Evolutionary conservation across 64 coral and sea anemone species (phyloP).

Genomic region (Montipora foliosa): DNA sequence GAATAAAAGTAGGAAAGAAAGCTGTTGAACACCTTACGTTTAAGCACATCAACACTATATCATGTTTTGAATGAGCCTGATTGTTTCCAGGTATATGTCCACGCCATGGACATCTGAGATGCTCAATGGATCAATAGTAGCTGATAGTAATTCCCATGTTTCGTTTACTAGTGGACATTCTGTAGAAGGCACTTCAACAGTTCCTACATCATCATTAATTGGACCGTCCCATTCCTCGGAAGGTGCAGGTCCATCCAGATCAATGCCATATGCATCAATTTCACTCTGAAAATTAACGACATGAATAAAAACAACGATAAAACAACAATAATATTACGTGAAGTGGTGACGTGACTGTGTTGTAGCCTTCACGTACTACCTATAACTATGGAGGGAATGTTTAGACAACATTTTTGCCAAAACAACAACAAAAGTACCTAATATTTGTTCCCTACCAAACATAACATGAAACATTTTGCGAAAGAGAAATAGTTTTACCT

Average conservation of each 20-base stretch:
- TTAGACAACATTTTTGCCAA: constrained; percentile 15
- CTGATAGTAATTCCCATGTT: constrained; percentile 13
- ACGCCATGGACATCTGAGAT: constrained; percentile 28
- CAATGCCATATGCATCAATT: constrained; percentile 28
- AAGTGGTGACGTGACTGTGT: background rate
- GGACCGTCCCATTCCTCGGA: constrained; percentile 24
- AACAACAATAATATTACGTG: constrained; percentile 10
- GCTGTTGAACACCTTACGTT: constrained; percentile 1
- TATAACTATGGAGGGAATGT: constrained; percentile 9
- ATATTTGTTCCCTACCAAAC: constrained; percentile 2
- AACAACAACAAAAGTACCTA: constrained; percentile 16
- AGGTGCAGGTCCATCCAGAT: constrained; percentile 22
- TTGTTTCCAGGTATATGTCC: constrained; percentile 63
- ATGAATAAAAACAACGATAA: background rate
- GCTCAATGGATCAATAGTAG: constrained; percentile 29
- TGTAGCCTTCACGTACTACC: constrained; percentile 24
- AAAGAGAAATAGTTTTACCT: constrained; percentile 12
- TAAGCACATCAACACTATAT: constrained; percentile 3
- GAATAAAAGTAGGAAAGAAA: background rate
- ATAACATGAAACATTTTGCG: constrained; percentile 14
- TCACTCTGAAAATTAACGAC: constrained; percentile 12
- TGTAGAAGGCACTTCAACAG: constrained; percentile 46
- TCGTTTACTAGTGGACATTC: constrained; percentile 39
- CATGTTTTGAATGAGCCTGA: constrained; percentile 21
- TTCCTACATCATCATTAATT: constrained; percentile 1